Conservation (phyloP, 1,140 invertebrate genomes). For the Lepeophtheirus salmonis region DNA sequence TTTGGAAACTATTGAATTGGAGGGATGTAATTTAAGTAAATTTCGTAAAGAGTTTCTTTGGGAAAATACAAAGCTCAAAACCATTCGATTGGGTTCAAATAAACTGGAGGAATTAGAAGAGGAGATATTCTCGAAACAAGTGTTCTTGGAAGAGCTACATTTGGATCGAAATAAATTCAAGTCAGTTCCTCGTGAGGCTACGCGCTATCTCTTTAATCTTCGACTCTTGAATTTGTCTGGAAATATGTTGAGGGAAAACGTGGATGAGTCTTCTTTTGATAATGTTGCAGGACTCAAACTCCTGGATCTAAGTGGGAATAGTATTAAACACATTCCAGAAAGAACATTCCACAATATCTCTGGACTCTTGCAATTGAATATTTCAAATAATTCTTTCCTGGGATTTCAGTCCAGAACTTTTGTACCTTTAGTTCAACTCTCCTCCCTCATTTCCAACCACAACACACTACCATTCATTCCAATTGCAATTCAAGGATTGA, state of each 20-base stretch:
- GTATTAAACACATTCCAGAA: slow-evolving; percentile 50
- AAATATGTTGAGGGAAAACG: slow-evolving; percentile 55
- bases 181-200: slow-evolving; percentile 16
- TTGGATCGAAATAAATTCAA: slow-evolving; percentile 25
- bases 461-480: slow-evolving; percentile 27
- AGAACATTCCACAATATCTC: slow-evolving; percentile 50
- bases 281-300: slow-evolving; percentile 49
- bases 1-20: slow-evolving; percentile 45
- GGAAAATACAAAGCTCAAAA: slow-evolving; percentile 17
- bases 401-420: slow-evolving; percentile 40
- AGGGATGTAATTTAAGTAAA: slow-evolving; percentile 25
- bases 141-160: slow-evolving; percentile 22
- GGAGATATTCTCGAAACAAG: slow-evolving; percentile 21
- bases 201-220: slow-evolving; percentile 19
- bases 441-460: neutral
- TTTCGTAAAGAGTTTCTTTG: slow-evolving; percentile 2
- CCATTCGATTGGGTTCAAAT: slow-evolving; percentile 21
- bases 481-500: slow-evolving; percentile 49
- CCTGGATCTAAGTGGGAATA: slow-evolving; percentile 51
- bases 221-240: slow-evolving; percentile 56
- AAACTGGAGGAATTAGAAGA: slow-evolving; percentile 19
- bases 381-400: slow-evolving; percentile 57
- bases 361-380: slow-evolving; percentile 42
- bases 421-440: slow-evolving; percentile 1
- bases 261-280: slow-evolving; percentile 50